Base-by-base conservation (phyloP, 2,888 invertebrate genomes). In the Trachelus stipa region DNA sequence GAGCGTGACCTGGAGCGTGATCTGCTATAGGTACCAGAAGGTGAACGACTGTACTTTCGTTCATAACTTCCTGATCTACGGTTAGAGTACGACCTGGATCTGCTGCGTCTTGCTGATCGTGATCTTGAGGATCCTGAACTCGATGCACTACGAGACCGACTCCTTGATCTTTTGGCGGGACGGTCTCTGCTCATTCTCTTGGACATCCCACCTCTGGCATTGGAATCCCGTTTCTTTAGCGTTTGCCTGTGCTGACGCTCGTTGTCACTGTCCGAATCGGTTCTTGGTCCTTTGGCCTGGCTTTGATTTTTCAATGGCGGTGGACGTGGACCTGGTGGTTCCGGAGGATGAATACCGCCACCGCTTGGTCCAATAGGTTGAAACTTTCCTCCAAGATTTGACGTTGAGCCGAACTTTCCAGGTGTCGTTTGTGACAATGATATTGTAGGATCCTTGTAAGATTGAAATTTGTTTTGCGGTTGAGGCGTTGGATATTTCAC, bases 81-180 rank as follows among this genome's bases (percentile, higher is more conserved):
- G 77, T 90, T 90, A 2, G 91, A 91, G 79, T 91, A 91, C 0
- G 91, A 91, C 11, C 91, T 85, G 0, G 93, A 94, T 73, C 93
- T 91, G 12, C 93, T 92, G 12, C 92, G 91, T 6, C 94, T 93
- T 12, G 93, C 93, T 4, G 95, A 94, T 23, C 95, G 93, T 3
- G 95, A 94, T 1, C 95, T 93, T 87, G 95, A 95, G 83, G 95
- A 94, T 84, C 95, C 94, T 0, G 94, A 94, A 3, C 95, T 94
- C 0, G 95, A 95, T 12, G 92, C 92, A 80, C 93, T 93, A 73
- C 92, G 92, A 1, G 93, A 93, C 35, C 92, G 90, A 80, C 92
- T 92, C 74, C 90, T 84, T n/a, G 90, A 88, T 23, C 89, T 87
- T 74, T 88, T 88, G 0, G 81, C 79, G 0, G 88, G 89, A 3